These are phyloP conservation scores for Lymantria monacha DNA, from an alignment of 2,888 invertebrate genomes.

Conservation along the genomic window DNA sequence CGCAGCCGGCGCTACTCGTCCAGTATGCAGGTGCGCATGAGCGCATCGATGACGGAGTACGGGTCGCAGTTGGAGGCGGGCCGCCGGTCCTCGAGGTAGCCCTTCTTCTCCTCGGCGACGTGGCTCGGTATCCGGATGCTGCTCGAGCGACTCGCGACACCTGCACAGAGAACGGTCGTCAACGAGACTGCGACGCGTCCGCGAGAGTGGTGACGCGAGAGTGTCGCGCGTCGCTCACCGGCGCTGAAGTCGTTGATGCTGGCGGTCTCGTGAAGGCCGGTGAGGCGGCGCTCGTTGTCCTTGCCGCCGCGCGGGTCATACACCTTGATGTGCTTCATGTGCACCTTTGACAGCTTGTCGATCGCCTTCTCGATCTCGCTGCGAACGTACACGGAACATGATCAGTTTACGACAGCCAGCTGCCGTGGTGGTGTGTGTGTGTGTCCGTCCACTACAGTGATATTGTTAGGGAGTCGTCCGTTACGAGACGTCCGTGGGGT, in stretches of 20 bases:
- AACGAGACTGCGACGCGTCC: too few species aligned
- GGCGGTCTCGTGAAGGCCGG: slow-evolving; percentile 94
- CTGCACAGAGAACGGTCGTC: slow-evolving; percentile 64
- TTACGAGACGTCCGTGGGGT: too few species aligned
- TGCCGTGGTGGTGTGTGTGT: too few species aligned
- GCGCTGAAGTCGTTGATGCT: slow-evolving; percentile 89
- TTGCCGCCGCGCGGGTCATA: slow-evolving; percentile 94
- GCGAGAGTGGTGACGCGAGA: too few species aligned
- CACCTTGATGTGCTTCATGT: slow-evolving; percentile 87
- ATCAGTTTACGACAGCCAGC: too few species aligned
- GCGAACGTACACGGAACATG: not conserved
- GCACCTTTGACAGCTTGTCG: not conserved
- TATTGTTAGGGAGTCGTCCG: too few species aligned
- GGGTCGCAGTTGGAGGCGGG: slow-evolving; percentile 93
- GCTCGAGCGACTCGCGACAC: slow-evolving; percentile 92
- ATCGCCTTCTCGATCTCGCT: not conserved
- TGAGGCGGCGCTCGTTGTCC: slow-evolving; percentile 94
- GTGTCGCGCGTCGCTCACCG: slow-evolving; percentile 9
- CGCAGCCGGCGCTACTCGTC: slow-evolving; percentile 64
- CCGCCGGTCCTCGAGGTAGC: slow-evolving; percentile 93
- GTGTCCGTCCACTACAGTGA: too few species aligned
- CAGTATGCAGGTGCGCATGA: slow-evolving; percentile 87
- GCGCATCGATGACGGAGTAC: slow-evolving; percentile 87
- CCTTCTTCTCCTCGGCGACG: slow-evolving; percentile 90
- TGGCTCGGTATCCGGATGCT: slow-evolving; percentile 93